Conservation (phyloP, 1,140 invertebrate genomes). For the Tetragnatha versicolor region DNA sequence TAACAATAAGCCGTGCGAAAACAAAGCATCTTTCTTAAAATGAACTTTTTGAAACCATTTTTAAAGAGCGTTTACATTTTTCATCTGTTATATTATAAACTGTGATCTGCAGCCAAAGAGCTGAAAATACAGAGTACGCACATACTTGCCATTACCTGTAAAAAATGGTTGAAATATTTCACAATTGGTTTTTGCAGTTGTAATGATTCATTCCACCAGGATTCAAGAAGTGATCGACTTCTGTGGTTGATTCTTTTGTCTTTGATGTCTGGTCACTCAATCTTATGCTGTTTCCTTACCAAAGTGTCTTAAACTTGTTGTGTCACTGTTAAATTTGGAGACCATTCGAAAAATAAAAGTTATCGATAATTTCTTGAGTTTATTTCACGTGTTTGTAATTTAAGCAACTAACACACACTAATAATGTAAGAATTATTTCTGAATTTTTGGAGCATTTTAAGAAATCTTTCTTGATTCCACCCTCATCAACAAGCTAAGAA, state of each 20-base stretch:
- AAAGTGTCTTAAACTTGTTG: constrained; percentile 35
- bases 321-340: constrained; percentile 28
- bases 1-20: not conserved
- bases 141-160: not conserved
- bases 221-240: not conserved
- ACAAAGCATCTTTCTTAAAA: not conserved
- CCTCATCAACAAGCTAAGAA: too few relatives aligned
- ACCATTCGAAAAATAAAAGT: constrained; percentile 19
- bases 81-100: constrained; percentile 2
- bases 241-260: constrained; percentile 12
- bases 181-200: not conserved
- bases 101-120: constrained; percentile 18
- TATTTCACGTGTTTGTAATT: not conserved
- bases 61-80: too few relatives aligned
- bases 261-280: constrained; percentile 27
- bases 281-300: constrained; percentile 30
- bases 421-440: too few relatives aligned
- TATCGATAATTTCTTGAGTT: not conserved
- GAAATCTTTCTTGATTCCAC: too few relatives aligned
- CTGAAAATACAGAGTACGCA: constrained; percentile 18
- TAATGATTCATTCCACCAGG: constrained; percentile 26
- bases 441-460: too few relatives aligned
- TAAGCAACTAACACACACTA: too few relatives aligned
- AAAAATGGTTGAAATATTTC: not conserved
- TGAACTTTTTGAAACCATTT: not conserved